These are phyloP conservation scores for Chrysogorgia sp. DNA, from an alignment of 92 coral and sea anemone species.

Conservation along the genomic window DNA sequence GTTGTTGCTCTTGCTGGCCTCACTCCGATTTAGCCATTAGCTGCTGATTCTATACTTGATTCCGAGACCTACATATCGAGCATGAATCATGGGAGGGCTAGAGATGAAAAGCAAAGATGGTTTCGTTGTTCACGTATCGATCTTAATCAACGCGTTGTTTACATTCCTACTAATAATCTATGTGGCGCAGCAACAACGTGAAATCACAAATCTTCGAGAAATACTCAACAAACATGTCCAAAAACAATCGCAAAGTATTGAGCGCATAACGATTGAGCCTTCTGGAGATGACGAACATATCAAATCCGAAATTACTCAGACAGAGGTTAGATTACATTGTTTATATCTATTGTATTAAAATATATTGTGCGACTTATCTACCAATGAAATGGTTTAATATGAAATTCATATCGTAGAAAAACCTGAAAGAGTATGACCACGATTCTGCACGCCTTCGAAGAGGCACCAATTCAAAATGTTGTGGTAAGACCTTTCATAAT, in stretches of 20 bases:
- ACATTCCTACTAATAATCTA: constrained; percentile 28
- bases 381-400: background rate
- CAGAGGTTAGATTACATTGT: background rate
- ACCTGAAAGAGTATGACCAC: background rate
- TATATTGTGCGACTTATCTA: background rate
- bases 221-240: background rate
- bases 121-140: background rate
- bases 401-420: background rate
- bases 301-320: background rate
- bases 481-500: constrained; percentile 6
- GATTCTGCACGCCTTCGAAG: constrained; percentile 16
- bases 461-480: constrained; percentile 28
- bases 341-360: background rate
- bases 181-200: constrained; percentile 31
- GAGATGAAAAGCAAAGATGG: background rate
- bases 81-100: constrained; percentile 3
- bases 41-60: background rate
- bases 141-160: constrained; percentile 4
- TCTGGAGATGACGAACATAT: background rate
- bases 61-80: background rate
- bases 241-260: background rate
- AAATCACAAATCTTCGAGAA: constrained; percentile 32
- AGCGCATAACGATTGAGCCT: background rate
- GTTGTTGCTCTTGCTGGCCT: background rate
- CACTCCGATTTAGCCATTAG: background rate